Conservation (phyloP, 2,888 invertebrate genomes). For the Patella caerulea region DNA sequence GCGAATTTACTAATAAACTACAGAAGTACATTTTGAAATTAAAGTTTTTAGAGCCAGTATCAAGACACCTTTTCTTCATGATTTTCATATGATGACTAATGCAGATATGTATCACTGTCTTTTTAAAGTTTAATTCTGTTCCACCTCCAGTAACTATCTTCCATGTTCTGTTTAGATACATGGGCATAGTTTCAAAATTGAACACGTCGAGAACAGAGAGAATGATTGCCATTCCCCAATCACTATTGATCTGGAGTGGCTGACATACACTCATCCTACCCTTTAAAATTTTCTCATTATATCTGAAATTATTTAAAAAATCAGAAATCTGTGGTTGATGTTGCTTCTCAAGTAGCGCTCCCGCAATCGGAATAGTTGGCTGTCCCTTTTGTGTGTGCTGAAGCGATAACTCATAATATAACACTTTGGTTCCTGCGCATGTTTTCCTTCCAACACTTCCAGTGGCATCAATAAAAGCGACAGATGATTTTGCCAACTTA, state of each 20-base stretch:
- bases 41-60: neutral
- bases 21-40: conserved; percentile 4
- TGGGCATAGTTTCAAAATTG: neutral
- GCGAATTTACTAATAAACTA: neutral
- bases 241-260: neutral
- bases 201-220: neutral
- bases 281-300: no score
- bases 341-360: neutral
- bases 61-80: neutral
- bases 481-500: neutral
- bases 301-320: neutral
- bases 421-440: neutral
- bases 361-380: neutral
- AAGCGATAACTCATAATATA: neutral
- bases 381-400: neutral
- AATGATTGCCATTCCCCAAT: conserved; percentile 3
- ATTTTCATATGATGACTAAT: neutral
- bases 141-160: neutral
- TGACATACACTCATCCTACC: neutral
- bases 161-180: neutral
- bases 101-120: neutral
- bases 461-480: neutral
- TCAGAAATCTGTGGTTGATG: neutral
- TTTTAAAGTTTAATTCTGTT: neutral
- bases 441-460: neutral